Evolutionary conservation across 2,888 invertebrate genomes (phyloP), one percentile per base, ranked within the genome.

Genomic region (Esperia sulphurella): DNA sequence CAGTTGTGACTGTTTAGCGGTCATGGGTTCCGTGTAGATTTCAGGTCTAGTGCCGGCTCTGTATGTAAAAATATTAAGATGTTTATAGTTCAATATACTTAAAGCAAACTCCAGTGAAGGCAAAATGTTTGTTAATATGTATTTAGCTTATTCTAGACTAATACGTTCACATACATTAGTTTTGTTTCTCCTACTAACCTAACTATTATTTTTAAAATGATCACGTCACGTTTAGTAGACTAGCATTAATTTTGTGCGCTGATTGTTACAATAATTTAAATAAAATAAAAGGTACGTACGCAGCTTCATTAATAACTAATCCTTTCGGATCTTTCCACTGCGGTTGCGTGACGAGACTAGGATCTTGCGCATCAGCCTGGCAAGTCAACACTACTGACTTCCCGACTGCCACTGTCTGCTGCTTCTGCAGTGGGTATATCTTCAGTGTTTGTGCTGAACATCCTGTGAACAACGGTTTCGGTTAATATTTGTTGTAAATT

Each of bases 281-380:
- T 21, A 21, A 21, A 21, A 21, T 2, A 5, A 21, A 2, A 21
- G 21, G 10, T 59, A 92, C 93, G 92, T 81, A 94, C 94, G 90
- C 88, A 59, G 91, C 92, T 57, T 91, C 91, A 60, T 93, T 92
- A 66, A 96, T 95, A 50, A 92, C 91, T 55, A 91, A 90, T 66
- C 94, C 93, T 54, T 91, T 89, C 41, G 94, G 93, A 75, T 96
- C 95, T 58, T 92, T 91, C 97, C 97, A 97, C 70, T 94, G 93
- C 41, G 96, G 91, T 66, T 95, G 93, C 30, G 92, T 91, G 47
- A 96, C 92, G 37, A 95, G 87, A 7, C 86, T 83, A 1, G 92
- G 90, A 64, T 95, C 92, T 0, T 92, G 91, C 1, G 94, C 95
- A 45, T 91, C 92, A 4, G 95, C 94, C 61, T 92, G 92, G 75